A percentile compares a stretch with the other conserved stretches of the same genome.
Evolutionary conservation across 2,888 invertebrate genomes (phyloP).

Genomic region (Pachymerium ferrugineum): DNA sequence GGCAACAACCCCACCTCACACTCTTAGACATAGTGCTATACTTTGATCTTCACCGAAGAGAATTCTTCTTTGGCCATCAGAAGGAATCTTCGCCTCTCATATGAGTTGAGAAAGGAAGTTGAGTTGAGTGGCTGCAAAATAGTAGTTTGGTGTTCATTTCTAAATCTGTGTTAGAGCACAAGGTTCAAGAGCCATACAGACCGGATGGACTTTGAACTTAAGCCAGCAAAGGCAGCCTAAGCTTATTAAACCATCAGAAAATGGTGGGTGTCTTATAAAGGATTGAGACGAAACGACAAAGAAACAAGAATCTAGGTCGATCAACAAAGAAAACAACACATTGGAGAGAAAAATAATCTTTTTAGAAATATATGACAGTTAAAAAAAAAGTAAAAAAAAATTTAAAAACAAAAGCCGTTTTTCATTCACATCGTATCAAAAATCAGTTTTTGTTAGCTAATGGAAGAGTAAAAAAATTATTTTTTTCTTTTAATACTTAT

Average conservation of each 20-base stretch:
- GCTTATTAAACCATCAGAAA: slow-evolving; percentile 11
- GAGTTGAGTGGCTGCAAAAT: neutral
- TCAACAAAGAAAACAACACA: neutral
- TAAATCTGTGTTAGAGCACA: neutral
- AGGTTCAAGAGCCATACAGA: slow-evolving; percentile 2
- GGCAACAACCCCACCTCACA: slow-evolving; percentile 22
- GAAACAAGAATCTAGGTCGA: neutral
- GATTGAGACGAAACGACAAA: neutral
- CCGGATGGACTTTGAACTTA: slow-evolving; percentile 22
- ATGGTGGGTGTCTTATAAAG: slow-evolving; percentile 4
- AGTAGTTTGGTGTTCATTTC: neutral
- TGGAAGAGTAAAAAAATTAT: too few relatives aligned
- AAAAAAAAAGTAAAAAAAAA: neutral
- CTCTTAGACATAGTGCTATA: neutral
- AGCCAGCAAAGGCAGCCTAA: slow-evolving; percentile 25
- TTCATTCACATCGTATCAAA: neutral
- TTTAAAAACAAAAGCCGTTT: neutral
- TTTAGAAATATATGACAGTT: too few relatives aligned
- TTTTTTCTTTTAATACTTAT: too few relatives aligned
- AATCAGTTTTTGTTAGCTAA: too few relatives aligned
- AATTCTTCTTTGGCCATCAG: neutral
- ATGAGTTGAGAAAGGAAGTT: slow-evolving; percentile 17
- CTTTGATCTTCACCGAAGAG: neutral
- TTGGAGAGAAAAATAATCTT: neutral
- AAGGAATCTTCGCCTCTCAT: neutral